A percentile compares a stretch with the other conserved stretches of the same genome.
These are phyloP conservation scores for Galeopsomyia nigrocyanea DNA, from an alignment of 2,888 invertebrate genomes.

Conservation along the genomic window DNA sequence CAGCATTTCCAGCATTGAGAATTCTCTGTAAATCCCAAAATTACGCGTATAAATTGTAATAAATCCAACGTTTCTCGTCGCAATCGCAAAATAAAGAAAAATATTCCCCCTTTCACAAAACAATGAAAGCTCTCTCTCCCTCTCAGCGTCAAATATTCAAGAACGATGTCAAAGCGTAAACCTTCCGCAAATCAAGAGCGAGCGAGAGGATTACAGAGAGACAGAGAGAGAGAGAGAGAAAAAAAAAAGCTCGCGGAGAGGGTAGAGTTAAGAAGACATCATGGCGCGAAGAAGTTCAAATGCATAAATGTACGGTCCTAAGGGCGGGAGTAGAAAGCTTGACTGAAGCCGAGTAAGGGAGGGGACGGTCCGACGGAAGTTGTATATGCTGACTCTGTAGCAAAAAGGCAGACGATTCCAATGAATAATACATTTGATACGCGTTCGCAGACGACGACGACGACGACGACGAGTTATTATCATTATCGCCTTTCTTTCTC, in stretches of 20 bases:
- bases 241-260: not conserved
- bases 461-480: no score
- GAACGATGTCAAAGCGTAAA: no score
- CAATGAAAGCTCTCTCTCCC: no score
- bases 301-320: conserved; percentile 58
- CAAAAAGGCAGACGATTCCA: conserved; percentile 59
- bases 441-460: conserved; percentile 23
- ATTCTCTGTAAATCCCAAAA: no score
- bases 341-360: conserved; percentile 8
- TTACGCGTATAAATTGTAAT: no score
- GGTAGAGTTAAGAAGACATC: conserved; percentile 14
- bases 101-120: no score
- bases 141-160: no score
- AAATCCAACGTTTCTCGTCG: no score
- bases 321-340: conserved; percentile 19
- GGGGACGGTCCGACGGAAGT: conserved; percentile 46
- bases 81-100: no score
- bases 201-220: not conserved
- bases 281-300: conserved; percentile 50
- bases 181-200: not conserved
- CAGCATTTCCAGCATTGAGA: no score
- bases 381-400: conserved; percentile 48
- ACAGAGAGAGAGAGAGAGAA: no score
- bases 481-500: no score
- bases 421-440: conserved; percentile 66